phyloP scores from a whole-genome alignment of 2,797 vertebrate species.

The Toxotes lorentzi region DNA sequence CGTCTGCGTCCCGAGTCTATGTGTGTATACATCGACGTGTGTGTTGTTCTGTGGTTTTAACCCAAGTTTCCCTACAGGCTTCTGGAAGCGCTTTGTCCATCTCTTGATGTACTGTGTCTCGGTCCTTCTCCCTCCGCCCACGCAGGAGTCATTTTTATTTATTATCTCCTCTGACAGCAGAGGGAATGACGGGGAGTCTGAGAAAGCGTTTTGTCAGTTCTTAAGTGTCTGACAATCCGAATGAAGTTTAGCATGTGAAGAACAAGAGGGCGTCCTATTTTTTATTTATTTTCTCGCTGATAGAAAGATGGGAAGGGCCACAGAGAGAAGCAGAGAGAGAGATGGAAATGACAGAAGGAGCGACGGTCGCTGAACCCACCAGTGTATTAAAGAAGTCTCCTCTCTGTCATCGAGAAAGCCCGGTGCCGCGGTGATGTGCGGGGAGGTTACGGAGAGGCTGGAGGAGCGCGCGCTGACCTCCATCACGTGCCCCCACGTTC shows the following conservation, averaged over 20 bases:
- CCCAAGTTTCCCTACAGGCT: conserved; percentile 68
- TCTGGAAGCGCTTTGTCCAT: conserved; percentile 77
- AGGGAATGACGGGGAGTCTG: conserved; percentile 72
- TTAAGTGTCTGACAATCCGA: conserved; percentile 84
- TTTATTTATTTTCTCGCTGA: conserved; percentile 57
- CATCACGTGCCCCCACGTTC: conserved; percentile 47
- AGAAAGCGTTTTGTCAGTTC: conserved; percentile 85
- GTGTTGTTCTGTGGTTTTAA: conserved; percentile 61
- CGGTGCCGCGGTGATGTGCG: conserved; percentile 44
- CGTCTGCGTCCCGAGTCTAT: conserved; percentile 63
- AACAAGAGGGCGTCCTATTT: conserved; percentile 69
- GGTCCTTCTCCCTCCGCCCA: conserved; percentile 71
- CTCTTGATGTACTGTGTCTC: conserved; percentile 68
- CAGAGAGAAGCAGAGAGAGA: conserved; percentile 41
- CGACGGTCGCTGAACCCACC: conserved; percentile 79
- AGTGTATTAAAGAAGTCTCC: conserved; percentile 85
- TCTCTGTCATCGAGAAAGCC: conserved; percentile 85
- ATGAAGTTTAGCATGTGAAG: conserved; percentile 82
- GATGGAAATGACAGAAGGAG: conserved; percentile 73
- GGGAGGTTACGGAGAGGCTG: conserved; percentile 17
- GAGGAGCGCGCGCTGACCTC: conserved; percentile 69
- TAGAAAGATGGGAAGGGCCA: conserved; percentile 57
- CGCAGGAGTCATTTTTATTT: conserved; percentile 82
- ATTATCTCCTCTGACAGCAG: conserved; percentile 80
- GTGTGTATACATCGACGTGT: conserved; percentile 55